These are phyloP conservation scores for Oriolus oriolus DNA, from an alignment of 2,113 vertebrate genomes.

Conservation along the genomic window DNA sequence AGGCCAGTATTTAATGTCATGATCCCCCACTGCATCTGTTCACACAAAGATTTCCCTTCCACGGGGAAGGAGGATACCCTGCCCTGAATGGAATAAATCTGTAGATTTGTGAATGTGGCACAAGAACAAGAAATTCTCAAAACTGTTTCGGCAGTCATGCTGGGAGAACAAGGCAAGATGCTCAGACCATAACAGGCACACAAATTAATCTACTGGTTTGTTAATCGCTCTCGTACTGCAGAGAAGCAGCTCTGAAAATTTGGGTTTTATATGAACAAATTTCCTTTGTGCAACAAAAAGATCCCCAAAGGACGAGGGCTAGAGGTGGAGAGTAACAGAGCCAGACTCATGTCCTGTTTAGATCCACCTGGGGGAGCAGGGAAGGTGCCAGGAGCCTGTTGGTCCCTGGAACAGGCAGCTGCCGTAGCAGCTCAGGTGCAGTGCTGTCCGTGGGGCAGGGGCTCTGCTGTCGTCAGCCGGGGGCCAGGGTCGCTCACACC, in stretches of 20 bases:
- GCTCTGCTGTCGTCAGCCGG: too few species aligned
- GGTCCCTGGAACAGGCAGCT: background rate
- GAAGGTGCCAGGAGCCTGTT: background rate
- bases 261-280: background rate
- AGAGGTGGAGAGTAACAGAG: background rate
- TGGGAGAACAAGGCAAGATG: background rate
- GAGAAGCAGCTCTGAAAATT: background rate
- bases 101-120: background rate
- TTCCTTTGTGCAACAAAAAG: background rate
- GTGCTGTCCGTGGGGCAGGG: background rate
- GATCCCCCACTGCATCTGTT: background rate
- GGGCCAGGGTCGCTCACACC: too few species aligned
- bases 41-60: background rate
- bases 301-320: background rate
- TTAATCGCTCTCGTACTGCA: background rate
- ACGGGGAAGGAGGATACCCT: background rate
- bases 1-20: background rate
- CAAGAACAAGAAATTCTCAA: background rate
- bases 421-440: background rate
- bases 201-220: background rate
- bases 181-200: background rate
- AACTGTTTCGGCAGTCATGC: background rate
- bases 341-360: background rate
- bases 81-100: background rate
- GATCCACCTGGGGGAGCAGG: fast-evolving